phyloP scores from a whole-genome alignment of 2,797 vertebrate species.

The Sebastes steindachneri region DNA sequence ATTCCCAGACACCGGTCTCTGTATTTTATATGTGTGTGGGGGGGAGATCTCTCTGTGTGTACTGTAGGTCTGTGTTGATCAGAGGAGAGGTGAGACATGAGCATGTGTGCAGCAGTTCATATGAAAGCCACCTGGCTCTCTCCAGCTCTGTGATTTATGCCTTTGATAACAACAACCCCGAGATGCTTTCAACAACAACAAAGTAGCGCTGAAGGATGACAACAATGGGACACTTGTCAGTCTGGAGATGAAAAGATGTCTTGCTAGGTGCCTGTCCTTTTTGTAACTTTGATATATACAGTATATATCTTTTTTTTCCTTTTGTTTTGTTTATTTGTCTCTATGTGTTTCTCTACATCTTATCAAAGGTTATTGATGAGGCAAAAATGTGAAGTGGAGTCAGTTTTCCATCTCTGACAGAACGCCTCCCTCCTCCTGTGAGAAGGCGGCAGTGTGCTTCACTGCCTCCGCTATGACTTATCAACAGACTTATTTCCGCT shows the following conservation, averaged over 20 bases:
- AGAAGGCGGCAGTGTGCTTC: conserved; percentile 59
- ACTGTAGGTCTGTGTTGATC: conserved; percentile 71
- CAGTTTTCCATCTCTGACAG: conserved; percentile 62
- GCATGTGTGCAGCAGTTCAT: conserved; percentile 77
- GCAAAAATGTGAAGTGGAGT: conserved; percentile 69
- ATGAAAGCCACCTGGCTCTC: conserved; percentile 81
- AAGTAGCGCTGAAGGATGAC: conserved; percentile 74
- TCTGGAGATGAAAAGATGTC: conserved; percentile 85
- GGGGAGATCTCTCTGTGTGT: conserved; percentile 51
- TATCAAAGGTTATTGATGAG: conserved; percentile 75
- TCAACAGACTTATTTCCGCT: conserved; percentile 69
- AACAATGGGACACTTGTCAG: conserved; percentile 84
- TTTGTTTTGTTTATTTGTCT: conserved; percentile 67
- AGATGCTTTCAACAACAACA: conserved; percentile 81
- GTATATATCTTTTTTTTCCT: conserved; percentile 35
- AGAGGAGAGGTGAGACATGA: conserved; percentile 74
- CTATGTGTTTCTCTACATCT: conserved; percentile 57
- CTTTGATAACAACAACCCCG: conserved; percentile 80
- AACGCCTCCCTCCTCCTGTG: conserved; percentile 50
- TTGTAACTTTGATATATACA: conserved; percentile 64
- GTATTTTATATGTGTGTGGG: conserved; percentile 43
- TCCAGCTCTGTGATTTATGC: conserved; percentile 78
- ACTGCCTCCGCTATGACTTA: conserved; percentile 62
- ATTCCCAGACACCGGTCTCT: conserved; percentile 52
- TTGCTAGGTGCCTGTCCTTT: conserved; percentile 65